Conservation (phyloP, 2,888 invertebrate genomes). For the Phengaris alcon region DNA sequence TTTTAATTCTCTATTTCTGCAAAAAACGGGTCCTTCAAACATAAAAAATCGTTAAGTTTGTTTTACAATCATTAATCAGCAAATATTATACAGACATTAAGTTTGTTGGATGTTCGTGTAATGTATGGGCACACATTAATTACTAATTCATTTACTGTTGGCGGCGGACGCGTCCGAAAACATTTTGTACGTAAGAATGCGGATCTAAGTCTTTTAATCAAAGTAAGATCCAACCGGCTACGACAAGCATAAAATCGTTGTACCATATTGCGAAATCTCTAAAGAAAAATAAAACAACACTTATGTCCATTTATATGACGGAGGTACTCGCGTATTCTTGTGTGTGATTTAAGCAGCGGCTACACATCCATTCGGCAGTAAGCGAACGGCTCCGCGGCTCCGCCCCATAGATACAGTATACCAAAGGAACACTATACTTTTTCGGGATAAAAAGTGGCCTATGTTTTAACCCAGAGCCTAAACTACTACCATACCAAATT, state of each 20-base stretch:
- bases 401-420: too few relatives aligned
- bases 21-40: conserved; percentile 30
- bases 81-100: conserved; percentile 49
- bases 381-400: too few relatives aligned
- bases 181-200: conserved; percentile 68
- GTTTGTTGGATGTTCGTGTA: conserved; percentile 53
- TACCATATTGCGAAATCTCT: conserved; percentile 21
- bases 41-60: conserved; percentile 34
- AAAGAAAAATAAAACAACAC: not conserved
- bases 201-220: conserved; percentile 73
- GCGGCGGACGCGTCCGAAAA: conserved; percentile 68
- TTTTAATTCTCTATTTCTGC: conserved; percentile 11
- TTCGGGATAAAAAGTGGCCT: too few relatives aligned
- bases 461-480: too few relatives aligned
- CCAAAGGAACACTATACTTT: too few relatives aligned
- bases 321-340: not conserved
- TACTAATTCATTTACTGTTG: conserved; percentile 72
- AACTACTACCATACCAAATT: too few relatives aligned
- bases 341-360: not conserved
- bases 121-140: conserved; percentile 60
- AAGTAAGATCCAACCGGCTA: conserved; percentile 63
- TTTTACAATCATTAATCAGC: conserved; percentile 37
- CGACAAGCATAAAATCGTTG: conserved; percentile 43
- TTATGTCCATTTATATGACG: not conserved
- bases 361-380: too few relatives aligned